Conservation (phyloP, 2,797 vertebrate species). For the Propithecus perrieri region DNA sequence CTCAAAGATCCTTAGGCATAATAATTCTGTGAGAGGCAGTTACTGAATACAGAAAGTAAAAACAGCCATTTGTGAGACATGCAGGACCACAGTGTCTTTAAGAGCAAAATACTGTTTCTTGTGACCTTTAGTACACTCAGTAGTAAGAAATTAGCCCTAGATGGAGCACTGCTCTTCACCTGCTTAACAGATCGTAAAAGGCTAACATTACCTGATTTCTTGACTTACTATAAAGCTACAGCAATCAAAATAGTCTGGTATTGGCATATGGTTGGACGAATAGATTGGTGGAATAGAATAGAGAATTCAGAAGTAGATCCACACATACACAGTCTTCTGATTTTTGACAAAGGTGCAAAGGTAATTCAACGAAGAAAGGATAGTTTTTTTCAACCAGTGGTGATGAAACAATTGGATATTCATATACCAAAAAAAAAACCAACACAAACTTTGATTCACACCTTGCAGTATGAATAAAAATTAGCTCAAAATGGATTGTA, state of each 20-base stretch:
- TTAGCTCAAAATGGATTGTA: neutral
- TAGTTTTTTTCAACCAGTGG: neutral
- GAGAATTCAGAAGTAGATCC: neutral
- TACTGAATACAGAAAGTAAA: neutral
- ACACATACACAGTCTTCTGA: neutral
- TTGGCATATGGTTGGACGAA: neutral
- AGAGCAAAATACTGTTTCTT: neutral
- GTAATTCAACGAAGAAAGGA: slow-evolving; percentile 31
- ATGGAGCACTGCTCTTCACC: neutral
- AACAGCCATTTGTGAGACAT: neutral
- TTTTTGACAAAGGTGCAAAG: slow-evolving; percentile 27
- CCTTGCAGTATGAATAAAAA: neutral
- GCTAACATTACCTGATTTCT: neutral
- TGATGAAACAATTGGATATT: neutral
- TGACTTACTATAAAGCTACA: neutral
- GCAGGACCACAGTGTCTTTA: neutral
- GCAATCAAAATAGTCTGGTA: neutral
- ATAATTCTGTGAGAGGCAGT: neutral
- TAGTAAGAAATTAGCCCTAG: neutral
- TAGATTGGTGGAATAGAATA: neutral
- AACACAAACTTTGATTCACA: neutral
- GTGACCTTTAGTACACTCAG: neutral
- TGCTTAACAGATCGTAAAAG: neutral
- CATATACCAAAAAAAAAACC: neutral
- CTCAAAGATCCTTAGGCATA: neutral